Conservation (phyloP, 2,797 vertebrate genomes). For the Macroramphosus scolopax region DNA sequence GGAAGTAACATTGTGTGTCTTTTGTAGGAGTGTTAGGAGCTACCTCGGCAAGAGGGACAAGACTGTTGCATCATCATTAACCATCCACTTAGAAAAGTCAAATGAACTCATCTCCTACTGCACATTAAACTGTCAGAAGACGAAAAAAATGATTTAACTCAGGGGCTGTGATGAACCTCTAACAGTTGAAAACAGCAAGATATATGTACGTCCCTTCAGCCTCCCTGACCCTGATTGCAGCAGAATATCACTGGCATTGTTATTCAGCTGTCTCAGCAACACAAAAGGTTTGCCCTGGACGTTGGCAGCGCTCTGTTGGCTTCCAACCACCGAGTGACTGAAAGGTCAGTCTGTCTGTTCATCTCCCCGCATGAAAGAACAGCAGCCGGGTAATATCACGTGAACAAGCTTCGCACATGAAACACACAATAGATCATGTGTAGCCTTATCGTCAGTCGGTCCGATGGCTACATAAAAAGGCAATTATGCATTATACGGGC, state of each 20-base stretch:
- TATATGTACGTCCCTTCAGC: slow-evolving; percentile 6
- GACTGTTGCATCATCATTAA: too few species aligned
- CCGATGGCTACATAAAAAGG: slow-evolving; percentile 28
- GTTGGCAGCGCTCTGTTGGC: slow-evolving; percentile 45
- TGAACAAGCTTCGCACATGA: slow-evolving; percentile 44
- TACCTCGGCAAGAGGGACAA: too few species aligned
- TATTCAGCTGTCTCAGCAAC: slow-evolving; percentile 42
- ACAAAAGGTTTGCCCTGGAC: slow-evolving; percentile 51
- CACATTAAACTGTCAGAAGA: too few species aligned
- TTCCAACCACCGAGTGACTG: slow-evolving; percentile 62
- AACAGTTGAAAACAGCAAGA: too few species aligned
- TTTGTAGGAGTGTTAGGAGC: too few species aligned
- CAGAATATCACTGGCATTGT: slow-evolving; percentile 29
- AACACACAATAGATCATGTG: slow-evolving; percentile 24
- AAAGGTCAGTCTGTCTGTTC: slow-evolving; percentile 76
- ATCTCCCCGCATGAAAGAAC: slow-evolving; percentile 61
- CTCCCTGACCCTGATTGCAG: slow-evolving; percentile 17
- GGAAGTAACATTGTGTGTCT: slow-evolving; percentile 27
- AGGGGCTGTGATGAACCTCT: too few species aligned
- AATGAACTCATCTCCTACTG: slow-evolving; percentile 37
- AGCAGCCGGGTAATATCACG: slow-evolving; percentile 48
- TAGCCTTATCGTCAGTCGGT: slow-evolving; percentile 39
- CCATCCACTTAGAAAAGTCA: slow-evolving; percentile 39
- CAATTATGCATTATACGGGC: slow-evolving; percentile 8
- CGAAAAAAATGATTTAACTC: too few species aligned